phyloP scores from a whole-genome alignment of 2,113 vertebrate genomes.

The Lampris megalopsis region DNA sequence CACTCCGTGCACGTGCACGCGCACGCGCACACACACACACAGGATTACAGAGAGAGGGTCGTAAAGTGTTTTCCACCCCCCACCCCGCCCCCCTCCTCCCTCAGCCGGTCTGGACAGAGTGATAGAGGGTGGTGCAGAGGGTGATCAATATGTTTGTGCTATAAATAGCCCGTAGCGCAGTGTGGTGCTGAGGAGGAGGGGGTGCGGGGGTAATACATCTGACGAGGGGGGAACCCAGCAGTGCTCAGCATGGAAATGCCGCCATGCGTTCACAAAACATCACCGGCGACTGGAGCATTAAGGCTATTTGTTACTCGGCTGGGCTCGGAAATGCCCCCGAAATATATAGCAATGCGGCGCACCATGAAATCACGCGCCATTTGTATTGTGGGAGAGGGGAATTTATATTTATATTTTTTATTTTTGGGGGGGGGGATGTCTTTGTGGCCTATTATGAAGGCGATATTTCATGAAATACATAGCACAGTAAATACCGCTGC shows the following conservation, averaged over 20 bases:
- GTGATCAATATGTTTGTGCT: constrained; percentile 84
- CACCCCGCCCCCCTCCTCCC: constrained; percentile 1
- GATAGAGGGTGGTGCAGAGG: constrained; percentile 74
- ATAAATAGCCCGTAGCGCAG: constrained; percentile 78
- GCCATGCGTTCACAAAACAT: constrained; percentile 55
- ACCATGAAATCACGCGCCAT: constrained; percentile 24
- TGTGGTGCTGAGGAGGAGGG: constrained; percentile 73
- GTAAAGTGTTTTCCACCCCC: constrained; percentile 30
- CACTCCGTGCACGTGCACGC: constrained; percentile 1
- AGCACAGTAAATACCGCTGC: constrained; percentile 37
- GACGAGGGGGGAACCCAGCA: constrained; percentile 61
- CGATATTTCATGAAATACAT: constrained; percentile 15
- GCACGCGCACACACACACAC: constrained; percentile 1
- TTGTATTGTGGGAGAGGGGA: constrained; percentile 6
- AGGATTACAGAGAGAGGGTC: constrained; percentile 17
- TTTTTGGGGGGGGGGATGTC: background rate
- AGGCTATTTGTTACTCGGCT: constrained; percentile 51
- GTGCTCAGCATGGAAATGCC: constrained; percentile 68
- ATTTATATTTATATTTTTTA: background rate
- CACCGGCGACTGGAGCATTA: constrained; percentile 26
- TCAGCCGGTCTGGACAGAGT: constrained; percentile 61
- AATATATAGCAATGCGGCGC: constrained; percentile 21
- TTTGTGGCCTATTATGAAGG: constrained; percentile 20
- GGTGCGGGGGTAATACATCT: constrained; percentile 81
- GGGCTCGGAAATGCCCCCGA: constrained; percentile 26